Evolutionary conservation across 2,797 vertebrate species (phyloP), one percentile per base, ranked within the genome.

Genomic region (Ciconia nigra): DNA sequence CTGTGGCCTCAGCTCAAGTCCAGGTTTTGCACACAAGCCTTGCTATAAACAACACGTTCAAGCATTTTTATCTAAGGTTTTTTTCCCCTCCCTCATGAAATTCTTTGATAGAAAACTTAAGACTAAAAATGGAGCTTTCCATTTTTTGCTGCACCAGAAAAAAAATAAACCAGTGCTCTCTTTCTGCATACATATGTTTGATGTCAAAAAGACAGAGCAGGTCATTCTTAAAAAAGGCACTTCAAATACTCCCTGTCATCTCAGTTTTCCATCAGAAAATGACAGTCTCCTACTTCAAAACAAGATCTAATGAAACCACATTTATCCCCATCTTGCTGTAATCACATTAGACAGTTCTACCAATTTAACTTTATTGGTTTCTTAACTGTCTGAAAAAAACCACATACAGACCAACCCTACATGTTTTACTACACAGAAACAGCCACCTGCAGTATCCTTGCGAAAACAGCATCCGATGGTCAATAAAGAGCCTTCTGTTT

Each of bases 191-290:
- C 88, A 93, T 66, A 87, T 69, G 95, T 65, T 66, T 70, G 90
- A 70, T 95, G 95, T 90, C 95, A 94, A 84, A 72, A 94, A 93
- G 79, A 85, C 83, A 84, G 96, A 95, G 95, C 80, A 21, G 92
- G 92, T 69, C 88, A 79, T 47, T 95, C 80, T 90, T 54, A 58
- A 91, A 39, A 91, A 82, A 95, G 62, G 90, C 92, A 70, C 86
- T 94, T 82, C 90, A 96, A 92, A 94, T 70, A 22, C 15, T 72
- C 8, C 58, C 86, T 93, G 92, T 90, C 96, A 95, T 77, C 85
- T 80, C 73, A 17, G 62, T 15, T 94, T 37, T 94, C 93, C 94
- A 84, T 95, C 94, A 94, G 58, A 28, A 88, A 91, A 65, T 88
- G 91, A 96, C 93, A 94, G 51, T 55, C 66, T 94, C 73, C 73